Percentiles rank a stretch among this genome's conserved stretches.
These are phyloP conservation scores for Torymus texanus DNA, from an alignment of 2,888 invertebrate genomes.

Conservation along the genomic window DNA sequence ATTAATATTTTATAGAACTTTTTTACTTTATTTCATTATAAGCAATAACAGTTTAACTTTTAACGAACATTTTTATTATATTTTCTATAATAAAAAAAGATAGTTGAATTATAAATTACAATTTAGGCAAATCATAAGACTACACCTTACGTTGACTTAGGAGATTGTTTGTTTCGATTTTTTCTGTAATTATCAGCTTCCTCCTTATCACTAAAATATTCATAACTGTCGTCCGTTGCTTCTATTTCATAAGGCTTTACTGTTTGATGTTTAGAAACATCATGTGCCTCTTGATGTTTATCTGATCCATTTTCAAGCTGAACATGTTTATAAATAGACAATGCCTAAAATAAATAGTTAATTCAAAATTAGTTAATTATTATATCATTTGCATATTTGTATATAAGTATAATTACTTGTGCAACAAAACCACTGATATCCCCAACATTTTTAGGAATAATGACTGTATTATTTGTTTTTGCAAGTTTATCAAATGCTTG, in stretches of 20 bases:
- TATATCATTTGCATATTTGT: conserved; percentile 2
- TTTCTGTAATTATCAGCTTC: conserved; percentile 66
- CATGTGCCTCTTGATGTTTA: conserved; percentile 16
- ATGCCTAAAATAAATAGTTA: conserved; percentile 66
- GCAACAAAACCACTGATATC: conserved; percentile 87
- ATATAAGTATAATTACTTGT: conserved; percentile 78
- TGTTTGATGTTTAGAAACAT: conserved; percentile 27
- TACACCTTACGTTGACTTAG: conserved; percentile 52
- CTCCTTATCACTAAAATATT: conserved; percentile 74
- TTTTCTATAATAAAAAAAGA: conserved; percentile 32
- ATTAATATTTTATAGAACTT: conserved; percentile 46
- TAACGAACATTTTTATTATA: conserved; percentile 15
- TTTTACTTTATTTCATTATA: conserved; percentile 30
- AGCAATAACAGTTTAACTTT: conserved; percentile 15
- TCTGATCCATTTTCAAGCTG: conserved; percentile 58
- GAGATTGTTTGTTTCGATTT: conserved; percentile 47
- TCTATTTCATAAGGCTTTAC: conserved; percentile 56
- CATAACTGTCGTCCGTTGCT: conserved; percentile 66
- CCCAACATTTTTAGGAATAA: conserved; percentile 93
- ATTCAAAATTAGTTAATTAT: conserved; percentile 11
- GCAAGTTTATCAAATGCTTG: conserved; percentile 95
- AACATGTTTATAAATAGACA: conserved; percentile 75
- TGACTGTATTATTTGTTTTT: conserved; percentile 93
- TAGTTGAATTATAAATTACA: conserved; percentile 34
- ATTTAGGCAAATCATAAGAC: conserved; percentile 5